phyloP scores from a whole-genome alignment of 2,113 vertebrate species.

The Tursiops truncatus region DNA sequence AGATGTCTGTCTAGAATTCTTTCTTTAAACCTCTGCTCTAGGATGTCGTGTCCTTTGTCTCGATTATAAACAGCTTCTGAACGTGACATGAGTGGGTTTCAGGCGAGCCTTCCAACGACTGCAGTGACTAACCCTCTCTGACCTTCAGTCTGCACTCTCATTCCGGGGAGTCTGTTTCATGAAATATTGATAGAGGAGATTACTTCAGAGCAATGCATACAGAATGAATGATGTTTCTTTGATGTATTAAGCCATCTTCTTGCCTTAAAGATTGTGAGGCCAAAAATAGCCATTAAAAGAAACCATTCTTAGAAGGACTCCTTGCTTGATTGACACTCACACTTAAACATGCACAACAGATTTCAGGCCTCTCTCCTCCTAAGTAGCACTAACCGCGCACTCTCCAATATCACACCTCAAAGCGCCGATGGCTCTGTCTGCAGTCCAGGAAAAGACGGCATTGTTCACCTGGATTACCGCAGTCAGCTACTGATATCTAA shows the following conservation, averaged over 20 bases:
- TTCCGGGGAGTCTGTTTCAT: slow-evolving; percentile 46
- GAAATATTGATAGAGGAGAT: slow-evolving; percentile 76
- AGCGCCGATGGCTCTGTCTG: background rate
- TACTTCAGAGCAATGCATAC: slow-evolving; percentile 49
- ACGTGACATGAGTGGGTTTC: background rate
- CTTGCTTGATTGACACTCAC: background rate
- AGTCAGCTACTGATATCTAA: background rate
- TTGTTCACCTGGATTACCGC: background rate
- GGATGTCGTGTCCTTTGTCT: background rate
- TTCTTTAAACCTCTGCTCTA: background rate
- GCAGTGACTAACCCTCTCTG: background rate
- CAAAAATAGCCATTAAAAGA: slow-evolving; percentile 70
- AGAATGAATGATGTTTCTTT: slow-evolving; percentile 72
- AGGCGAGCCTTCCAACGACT: background rate
- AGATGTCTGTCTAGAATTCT: background rate
- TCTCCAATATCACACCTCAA: background rate
- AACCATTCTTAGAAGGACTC: slow-evolving; percentile 62
- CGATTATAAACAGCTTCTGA: background rate
- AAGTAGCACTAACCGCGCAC: background rate
- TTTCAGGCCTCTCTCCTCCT: background rate
- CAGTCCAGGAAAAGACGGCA: background rate
- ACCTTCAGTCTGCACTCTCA: slow-evolving; percentile 31
- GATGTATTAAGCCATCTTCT: slow-evolving; percentile 75
- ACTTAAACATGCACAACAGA: background rate
- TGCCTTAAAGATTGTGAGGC: slow-evolving; percentile 66